Evolutionary conservation across 1,140 invertebrate genomes (phyloP).

Genomic region (Drosophila varians): DNA sequence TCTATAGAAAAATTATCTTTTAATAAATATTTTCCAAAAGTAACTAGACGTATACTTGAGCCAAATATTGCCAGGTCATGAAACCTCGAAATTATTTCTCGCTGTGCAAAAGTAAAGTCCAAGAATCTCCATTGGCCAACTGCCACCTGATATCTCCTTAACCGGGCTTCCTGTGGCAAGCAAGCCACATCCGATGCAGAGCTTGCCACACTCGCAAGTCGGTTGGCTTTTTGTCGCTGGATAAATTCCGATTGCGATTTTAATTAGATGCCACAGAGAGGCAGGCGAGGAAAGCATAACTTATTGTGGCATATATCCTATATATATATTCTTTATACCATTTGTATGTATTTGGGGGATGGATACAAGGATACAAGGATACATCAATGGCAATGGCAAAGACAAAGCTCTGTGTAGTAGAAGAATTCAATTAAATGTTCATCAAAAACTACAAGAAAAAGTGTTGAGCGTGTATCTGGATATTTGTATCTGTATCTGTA

Average conservation of each 20-base stretch:
- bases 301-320: constrained; percentile 10
- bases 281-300: constrained; percentile 47
- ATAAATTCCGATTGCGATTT: constrained; percentile 65
- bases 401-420: constrained; percentile 55
- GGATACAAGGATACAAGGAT: background rate
- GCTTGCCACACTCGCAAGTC: background rate
- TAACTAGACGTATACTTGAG: too few relatives aligned
- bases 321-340: background rate
- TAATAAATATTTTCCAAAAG: too few relatives aligned
- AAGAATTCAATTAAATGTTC: constrained; percentile 80
- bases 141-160: background rate
- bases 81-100: too few relatives aligned
- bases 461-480: constrained; percentile 39
- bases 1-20: too few relatives aligned
- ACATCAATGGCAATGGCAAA: constrained; percentile 23
- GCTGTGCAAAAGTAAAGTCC: too few relatives aligned
- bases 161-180: constrained; percentile 1
- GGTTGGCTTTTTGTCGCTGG: constrained; percentile 43
- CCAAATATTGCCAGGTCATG: too few relatives aligned
- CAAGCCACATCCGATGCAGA: too few relatives aligned
- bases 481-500: constrained; percentile 27
- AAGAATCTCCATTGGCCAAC: too few relatives aligned
- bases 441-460: constrained; percentile 80
- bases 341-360: background rate
- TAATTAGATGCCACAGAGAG: constrained; percentile 59